A percentile compares a stretch with the other conserved stretches of the same genome.
Evolutionary conservation across 1,140 invertebrate genomes (phyloP).

Genomic region (Chironomus striatipennis): DNA sequence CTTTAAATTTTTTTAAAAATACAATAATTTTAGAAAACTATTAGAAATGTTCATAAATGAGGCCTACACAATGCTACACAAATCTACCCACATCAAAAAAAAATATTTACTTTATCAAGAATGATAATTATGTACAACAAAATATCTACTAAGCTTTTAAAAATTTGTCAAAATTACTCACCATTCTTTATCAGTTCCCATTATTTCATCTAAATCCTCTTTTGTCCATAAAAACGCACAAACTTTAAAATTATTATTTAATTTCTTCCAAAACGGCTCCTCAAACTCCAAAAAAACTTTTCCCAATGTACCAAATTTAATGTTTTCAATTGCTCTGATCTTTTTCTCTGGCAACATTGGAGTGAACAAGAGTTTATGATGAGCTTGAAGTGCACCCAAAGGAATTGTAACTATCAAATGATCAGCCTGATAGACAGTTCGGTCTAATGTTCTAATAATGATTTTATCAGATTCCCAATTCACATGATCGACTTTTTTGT

Average conservation of each 20-base stretch:
- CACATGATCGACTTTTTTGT: slow-evolving; percentile 44
- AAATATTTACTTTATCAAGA: no score
- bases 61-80: no score
- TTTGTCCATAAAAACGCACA: background rate
- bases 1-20: no score
- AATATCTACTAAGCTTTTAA: no score
- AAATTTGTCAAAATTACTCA: background rate
- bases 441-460: slow-evolving; percentile 48
- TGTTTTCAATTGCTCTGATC: background rate
- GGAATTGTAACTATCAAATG: slow-evolving; percentile 60
- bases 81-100: no score
- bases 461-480: slow-evolving; percentile 36
- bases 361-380: slow-evolving; percentile 47
- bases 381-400: slow-evolving; percentile 58
- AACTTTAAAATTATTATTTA: background rate
- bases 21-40: no score
- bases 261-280: background rate
- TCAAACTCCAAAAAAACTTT: background rate
- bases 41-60: no score
- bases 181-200: slow-evolving; percentile 7
- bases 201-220: background rate
- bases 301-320: background rate
- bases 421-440: slow-evolving; percentile 47
- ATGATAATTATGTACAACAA: no score
- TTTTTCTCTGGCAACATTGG: slow-evolving; percentile 52